Conservation (phyloP, 2,888 invertebrate genomes). For the Torymus auratus region DNA sequence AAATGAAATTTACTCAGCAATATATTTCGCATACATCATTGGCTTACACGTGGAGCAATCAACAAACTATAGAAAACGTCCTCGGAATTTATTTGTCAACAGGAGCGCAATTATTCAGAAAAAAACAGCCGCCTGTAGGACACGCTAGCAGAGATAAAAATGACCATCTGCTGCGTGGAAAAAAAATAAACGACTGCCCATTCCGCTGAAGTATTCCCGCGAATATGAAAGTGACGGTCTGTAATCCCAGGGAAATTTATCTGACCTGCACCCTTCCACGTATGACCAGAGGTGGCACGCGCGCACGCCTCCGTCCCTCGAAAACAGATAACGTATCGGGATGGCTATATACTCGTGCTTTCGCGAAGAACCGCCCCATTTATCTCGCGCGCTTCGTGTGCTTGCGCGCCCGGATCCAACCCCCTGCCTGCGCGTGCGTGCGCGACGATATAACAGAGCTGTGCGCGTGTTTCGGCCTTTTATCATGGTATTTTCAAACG, state of each 20-base stretch:
- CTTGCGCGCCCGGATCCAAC: constrained; percentile 7
- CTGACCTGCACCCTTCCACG: constrained; percentile 65
- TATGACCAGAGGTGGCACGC: constrained; percentile 29
- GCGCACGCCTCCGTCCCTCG: constrained; percentile 19
- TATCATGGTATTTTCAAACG: constrained; percentile 27
- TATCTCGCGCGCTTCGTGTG: constrained; percentile 66
- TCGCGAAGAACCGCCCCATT: constrained; percentile 68
- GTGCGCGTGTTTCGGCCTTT: constrained; percentile 26
- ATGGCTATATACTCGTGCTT: constrained; percentile 52
- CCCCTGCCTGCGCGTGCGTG: background rate
- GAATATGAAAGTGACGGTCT: constrained; percentile 75
- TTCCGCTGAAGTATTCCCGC: constrained; percentile 72
- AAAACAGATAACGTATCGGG: constrained; percentile 71
- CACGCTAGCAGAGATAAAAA: constrained; percentile 22
- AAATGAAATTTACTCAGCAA: background rate
- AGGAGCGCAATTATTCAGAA: constrained; percentile 25
- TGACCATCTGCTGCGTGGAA: constrained; percentile 24
- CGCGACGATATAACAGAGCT: background rate
- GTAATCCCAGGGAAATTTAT: constrained; percentile 74
- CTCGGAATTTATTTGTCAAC: constrained; percentile 18
- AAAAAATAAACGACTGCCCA: constrained; percentile 69
- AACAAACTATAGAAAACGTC: constrained; percentile 6
- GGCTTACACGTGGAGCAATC: background rate
- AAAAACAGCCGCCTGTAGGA: background rate
- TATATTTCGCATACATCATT: background rate